phyloP scores from a whole-genome alignment of 2,797 vertebrate genomes.

The Sorex maritimensis region DNA sequence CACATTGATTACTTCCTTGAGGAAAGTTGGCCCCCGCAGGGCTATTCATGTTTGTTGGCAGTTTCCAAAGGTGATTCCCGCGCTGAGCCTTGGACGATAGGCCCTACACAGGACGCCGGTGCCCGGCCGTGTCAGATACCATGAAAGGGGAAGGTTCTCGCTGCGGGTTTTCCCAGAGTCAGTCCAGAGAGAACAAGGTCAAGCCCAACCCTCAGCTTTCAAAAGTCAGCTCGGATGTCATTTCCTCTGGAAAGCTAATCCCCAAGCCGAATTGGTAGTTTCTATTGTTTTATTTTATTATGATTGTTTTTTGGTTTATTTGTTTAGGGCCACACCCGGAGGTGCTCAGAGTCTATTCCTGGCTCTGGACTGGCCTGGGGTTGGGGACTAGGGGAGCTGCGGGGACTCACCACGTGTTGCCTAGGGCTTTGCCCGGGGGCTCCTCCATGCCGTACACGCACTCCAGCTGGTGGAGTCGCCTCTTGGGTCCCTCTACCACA shows the following conservation, averaged over 20 bases:
- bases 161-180: not conserved
- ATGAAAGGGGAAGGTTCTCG: not conserved
- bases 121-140: not conserved
- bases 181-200: not conserved
- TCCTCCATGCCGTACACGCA: too few species aligned
- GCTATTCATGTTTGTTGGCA: conserved; percentile 74
- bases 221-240: not conserved
- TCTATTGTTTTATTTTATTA: not conserved
- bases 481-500: too few species aligned
- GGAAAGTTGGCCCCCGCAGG: conserved; percentile 71
- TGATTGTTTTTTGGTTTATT: too few species aligned
- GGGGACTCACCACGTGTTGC: too few species aligned
- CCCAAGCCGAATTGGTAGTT: not conserved
- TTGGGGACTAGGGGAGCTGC: too few species aligned
- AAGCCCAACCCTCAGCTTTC: not conserved
- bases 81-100: conserved; percentile 60
- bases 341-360: too few species aligned
- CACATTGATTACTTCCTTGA: conserved; percentile 82
- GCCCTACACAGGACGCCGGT: not conserved
- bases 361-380: too few species aligned
- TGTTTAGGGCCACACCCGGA: too few species aligned
- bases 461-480: too few species aligned
- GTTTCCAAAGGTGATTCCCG: conserved; percentile 70
- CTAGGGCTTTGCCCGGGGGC: too few species aligned
- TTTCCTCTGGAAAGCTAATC: not conserved